Percentiles rank a stretch among this genome's conserved stretches.
These are phyloP conservation scores for Cotesia congregata DNA, from an alignment of 2,888 invertebrate genomes.

Conservation along the genomic window DNA sequence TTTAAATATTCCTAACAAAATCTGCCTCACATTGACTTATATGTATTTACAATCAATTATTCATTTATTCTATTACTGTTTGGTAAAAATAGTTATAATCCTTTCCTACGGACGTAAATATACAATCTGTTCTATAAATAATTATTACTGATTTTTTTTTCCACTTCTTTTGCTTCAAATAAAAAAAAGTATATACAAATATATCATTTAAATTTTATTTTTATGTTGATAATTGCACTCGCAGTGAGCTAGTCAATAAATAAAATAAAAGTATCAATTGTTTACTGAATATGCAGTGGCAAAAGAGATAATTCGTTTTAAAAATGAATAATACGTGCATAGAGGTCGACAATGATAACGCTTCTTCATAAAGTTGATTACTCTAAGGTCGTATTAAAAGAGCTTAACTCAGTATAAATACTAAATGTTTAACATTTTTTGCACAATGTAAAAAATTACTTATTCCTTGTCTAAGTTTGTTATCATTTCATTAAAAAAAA, in stretches of 20 bases:
- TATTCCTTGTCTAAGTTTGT: not conserved
- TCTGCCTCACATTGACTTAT: not conserved
- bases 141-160: not conserved
- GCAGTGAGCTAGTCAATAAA: not conserved
- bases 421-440: not conserved
- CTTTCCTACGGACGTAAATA: not conserved
- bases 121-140: not conserved
- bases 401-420: not conserved
- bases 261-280: not conserved
- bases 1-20: not conserved
- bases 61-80: not conserved
- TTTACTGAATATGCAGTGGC: conserved; percentile 7
- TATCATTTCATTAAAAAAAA: not conserved
- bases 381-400: not conserved
- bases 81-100: not conserved
- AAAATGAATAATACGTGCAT: not conserved
- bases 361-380: not conserved
- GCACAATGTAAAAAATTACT: not conserved
- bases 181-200: not conserved
- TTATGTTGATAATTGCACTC: not conserved
- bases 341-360: conserved; percentile 10
- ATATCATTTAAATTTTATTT: not conserved
- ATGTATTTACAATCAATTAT: not conserved
- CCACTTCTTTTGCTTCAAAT: not conserved
- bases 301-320: not conserved